Base-by-base conservation (phyloP, 1,140 invertebrate species). In the Drosophila oshimai region DNA sequence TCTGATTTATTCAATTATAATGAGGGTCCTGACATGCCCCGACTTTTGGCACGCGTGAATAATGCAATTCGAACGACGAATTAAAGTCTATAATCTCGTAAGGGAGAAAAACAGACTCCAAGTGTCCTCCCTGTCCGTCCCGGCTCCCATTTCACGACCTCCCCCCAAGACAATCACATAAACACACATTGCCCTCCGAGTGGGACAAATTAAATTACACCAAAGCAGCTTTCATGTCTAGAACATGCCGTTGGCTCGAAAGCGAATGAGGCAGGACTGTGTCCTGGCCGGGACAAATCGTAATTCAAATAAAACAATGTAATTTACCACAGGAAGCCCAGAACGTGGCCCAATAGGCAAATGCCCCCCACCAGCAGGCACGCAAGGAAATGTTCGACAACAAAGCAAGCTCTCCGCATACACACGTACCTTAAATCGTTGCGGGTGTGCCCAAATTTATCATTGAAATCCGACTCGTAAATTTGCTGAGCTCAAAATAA, bases 291-390 rank as follows among this genome's bases (percentile, higher is more conserved):
- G 54, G 57, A 71, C 57, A 36, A 76, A 87, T 76, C 68, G 81
- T 86, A 87, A 86, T 86, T 83, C 77, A 88, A 87, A 77, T 81
- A 88, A 81, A 77, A 81, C 81, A 88, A 77, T 81, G 81, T 87
- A 70, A 81, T 87, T 64, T 80, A 39, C 54, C 50, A 46, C 62
- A 65, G 58, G 61, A 65, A 39, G 60, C 62, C 44, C 34, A 29
- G 34, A 50, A 67, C 62, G 62, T 67, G 62, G 62, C 36, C 42
- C 50, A 67, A 67, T 67, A 67, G 62, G 62, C 62, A 67, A 67
- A 68, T 68, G 64, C 64, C 39, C 37, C 34, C 39, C 22, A 37
- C 33, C 47, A 54, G 33, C 33, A 53, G 60, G 57, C 49, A 26
- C 58, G 54, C 26, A 45, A 69, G 47, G 41, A 65, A 46, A 33